Base-by-base conservation (phyloP, 2,797 vertebrate species). In the Artibeus lituratus region DNA sequence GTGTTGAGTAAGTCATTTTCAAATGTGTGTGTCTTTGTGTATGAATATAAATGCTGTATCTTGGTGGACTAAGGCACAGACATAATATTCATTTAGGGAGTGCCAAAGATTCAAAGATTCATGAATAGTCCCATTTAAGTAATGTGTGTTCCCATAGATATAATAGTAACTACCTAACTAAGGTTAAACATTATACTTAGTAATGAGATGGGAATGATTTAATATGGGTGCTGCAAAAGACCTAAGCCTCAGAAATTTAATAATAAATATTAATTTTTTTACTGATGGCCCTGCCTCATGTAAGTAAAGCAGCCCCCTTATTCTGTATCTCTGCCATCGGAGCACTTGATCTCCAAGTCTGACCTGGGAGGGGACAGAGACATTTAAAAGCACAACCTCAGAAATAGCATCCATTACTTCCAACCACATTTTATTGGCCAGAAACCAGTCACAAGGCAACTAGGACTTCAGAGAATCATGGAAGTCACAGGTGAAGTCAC, bases 221-320 rank as follows among this genome's bases (percentile, higher is more conserved):
- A 69, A 65, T 85, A 26, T 51, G 37, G 3, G 16, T 87, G 12
- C n/a, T 86, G 10, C 24, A 77, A 93, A 5, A 82, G n/a, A 53
- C 18, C 3, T 76, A 73, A 92, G 15, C 83, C 51, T 96, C 35
- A 96, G 9, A 94, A 84, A 55, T 32, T 80, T 94, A 53, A 89
- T 24, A 72, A 7, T 82, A 44, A 91, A 18, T 77, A 12, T 49
- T 22, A 62, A 19, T 35, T 69, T 78, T 16, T 19, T 62, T 70
- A 80, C 39, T 49, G 11, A 29, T 76, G 21, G 3, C 3, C 29
- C 69, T 91, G 10, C 10, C 67, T 67, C 3, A 70, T 42, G 11
- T 76, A 15, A 35, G 18, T 73, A 53, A 94, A 85, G 35, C 7
- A 94, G 10, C 2, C 4, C 15, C 42, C 7, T 49, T 21, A 29